Evolutionary conservation across 2,888 invertebrate species (phyloP), one percentile per base, ranked within the genome.

Genomic region (Plebejus melissa): DNA sequence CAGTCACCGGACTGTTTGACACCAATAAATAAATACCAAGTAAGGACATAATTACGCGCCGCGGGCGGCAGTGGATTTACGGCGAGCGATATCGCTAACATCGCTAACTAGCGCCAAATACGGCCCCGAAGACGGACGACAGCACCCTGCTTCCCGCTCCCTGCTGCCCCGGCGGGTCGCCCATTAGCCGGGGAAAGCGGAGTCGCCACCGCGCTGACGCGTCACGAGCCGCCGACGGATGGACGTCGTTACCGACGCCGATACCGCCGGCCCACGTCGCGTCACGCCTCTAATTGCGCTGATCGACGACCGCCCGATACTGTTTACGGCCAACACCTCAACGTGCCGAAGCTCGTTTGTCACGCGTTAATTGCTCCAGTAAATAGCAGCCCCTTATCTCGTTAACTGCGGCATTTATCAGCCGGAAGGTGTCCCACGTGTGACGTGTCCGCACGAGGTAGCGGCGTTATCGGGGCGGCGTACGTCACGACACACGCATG

Each of bases 91-190:
- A 81, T 77, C 78, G 78, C 82, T 82, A 83, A 82, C 83, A 81
- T 77, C 78, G 78, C 82, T 82, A 83, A 82, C 83, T 80, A 80
- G 76, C 75, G 57, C 82, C 82, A 82, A 82, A 82, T 82, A 82
- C 75, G 81, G 82, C 11, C 50, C 46, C 65, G 36, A 75, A 76
- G 79, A 79, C 75, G 77, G 75, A 78, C 74, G 76, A 36, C 69
- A 58, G 13, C 46, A 71, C 65, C 70, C 50, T 69, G 46, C 60
- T 74, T 65, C 28, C 57, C 58, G 22, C 2, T 1, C 58, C 22
- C 22, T 11, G 60, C 65, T 22, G 5, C 32, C 32, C 13, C 46
- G 9, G 3, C 11, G 13, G 32, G 65, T 65, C 65, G 22, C 65
- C 65, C 65, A 65, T 65, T 65, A 65, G 65, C 65, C 65, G 65